These are phyloP conservation scores for Xenopus borealis DNA, from an alignment of 2,113 vertebrate genomes.

Conservation along the genomic window DNA sequence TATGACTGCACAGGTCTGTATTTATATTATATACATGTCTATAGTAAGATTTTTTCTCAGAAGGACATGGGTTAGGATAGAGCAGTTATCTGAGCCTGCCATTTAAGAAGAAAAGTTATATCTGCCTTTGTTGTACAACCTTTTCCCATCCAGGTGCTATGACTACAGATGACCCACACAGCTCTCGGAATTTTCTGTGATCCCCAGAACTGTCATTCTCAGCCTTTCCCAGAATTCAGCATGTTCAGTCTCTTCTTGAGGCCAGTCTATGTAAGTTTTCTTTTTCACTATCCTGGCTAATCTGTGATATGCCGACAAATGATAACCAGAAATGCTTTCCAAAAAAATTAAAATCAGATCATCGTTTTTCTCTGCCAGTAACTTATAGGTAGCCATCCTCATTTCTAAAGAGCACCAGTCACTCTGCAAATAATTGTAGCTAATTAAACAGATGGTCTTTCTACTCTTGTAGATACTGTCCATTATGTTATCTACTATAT, in stretches of 20 bases:
- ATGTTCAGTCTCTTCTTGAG: constrained; percentile 38
- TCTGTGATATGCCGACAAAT: constrained; percentile 50
- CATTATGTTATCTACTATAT: constrained; percentile 50
- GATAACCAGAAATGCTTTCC: constrained; percentile 51
- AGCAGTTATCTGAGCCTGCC: too few species aligned
- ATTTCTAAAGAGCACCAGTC: constrained; percentile 52
- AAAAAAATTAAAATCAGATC: constrained; percentile 52
- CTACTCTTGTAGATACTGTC: constrained; percentile 50
- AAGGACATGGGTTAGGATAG: too few species aligned
- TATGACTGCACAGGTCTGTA: too few species aligned
- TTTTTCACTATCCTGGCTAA: too few species aligned
- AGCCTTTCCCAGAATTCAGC: constrained; percentile 51
- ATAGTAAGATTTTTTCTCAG: too few species aligned
- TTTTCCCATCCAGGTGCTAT: too few species aligned
- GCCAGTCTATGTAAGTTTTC: constrained; percentile 44
- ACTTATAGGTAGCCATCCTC: constrained; percentile 44
- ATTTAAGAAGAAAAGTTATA: too few species aligned
- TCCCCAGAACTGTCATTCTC: too few species aligned
- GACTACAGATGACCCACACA: too few species aligned
- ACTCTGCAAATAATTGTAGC: constrained; percentile 48
- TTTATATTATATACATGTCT: too few species aligned
- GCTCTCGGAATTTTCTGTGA: too few species aligned
- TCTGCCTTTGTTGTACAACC: too few species aligned
- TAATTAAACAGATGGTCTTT: constrained; percentile 48
- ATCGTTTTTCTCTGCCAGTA: constrained; percentile 48